phyloP scores from a whole-genome alignment of 2,797 vertebrate genomes.

The Xenentodon cancila region DNA sequence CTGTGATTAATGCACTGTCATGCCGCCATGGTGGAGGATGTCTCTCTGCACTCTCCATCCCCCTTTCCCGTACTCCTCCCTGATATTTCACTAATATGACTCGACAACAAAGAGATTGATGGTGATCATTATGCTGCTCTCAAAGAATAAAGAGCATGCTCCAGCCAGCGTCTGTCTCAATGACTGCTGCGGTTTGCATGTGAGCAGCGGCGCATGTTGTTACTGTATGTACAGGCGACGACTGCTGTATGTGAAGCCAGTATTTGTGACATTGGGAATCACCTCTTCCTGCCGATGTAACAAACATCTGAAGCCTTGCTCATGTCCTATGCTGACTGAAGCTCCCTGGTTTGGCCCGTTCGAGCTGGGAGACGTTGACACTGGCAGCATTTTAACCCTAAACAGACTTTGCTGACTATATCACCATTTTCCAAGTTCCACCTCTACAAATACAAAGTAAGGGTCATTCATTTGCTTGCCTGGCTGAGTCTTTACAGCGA shows the following conservation, averaged over 20 bases:
- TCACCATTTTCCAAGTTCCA: conserved; percentile 77
- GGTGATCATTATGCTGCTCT: conserved; percentile 77
- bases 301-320: conserved; percentile 32
- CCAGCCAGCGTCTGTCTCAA: conserved; percentile 66
- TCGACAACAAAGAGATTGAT: conserved; percentile 81
- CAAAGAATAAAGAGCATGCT: conserved; percentile 78
- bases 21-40: conserved; percentile 68
- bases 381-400: conserved; percentile 64
- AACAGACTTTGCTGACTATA: conserved; percentile 75
- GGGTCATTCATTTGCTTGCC: conserved; percentile 85
- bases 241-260: conserved; percentile 41
- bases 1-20: conserved; percentile 79
- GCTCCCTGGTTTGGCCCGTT: conserved; percentile 31
- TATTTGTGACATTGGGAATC: conserved; percentile 41
- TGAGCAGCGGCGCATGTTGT: conserved; percentile 41
- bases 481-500: conserved; percentile 83
- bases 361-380: conserved; percentile 28
- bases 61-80: conserved; percentile 67
- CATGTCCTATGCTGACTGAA: conserved; percentile 27
- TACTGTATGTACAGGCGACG: conserved; percentile 47
- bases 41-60: conserved; percentile 74
- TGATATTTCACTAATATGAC: conserved; percentile 80
- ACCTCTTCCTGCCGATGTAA: conserved; percentile 34
- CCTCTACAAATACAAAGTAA: conserved; percentile 81
- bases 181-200: conserved; percentile 53